phyloP scores from a whole-genome alignment of 2,888 invertebrate species.

The Miltochrista miniata region DNA sequence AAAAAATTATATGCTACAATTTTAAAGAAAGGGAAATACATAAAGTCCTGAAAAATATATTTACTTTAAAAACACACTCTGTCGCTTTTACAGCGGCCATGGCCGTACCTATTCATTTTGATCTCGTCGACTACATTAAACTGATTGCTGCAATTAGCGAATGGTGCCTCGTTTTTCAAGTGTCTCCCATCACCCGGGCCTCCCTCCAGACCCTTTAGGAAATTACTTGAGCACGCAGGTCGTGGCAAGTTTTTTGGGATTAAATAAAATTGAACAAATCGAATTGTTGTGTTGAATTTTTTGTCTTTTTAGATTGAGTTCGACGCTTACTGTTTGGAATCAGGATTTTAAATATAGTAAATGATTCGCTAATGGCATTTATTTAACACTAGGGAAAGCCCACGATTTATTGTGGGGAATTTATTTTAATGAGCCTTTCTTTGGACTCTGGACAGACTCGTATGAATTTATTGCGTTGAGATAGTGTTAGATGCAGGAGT shows the following conservation, averaged over 20 bases:
- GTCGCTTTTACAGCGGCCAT: conserved; percentile 65
- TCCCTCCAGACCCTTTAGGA: conserved; percentile 56
- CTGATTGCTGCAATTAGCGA: conserved; percentile 82
- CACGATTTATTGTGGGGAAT: no score
- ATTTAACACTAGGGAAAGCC: conserved; percentile 47
- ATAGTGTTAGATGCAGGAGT: no score
- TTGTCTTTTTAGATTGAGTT: conserved; percentile 64
- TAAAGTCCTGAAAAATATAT: conserved; percentile 24
- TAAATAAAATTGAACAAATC: conserved; percentile 78
- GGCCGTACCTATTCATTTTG: conserved; percentile 63
- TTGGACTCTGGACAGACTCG: no score
- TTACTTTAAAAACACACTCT: conserved; percentile 43
- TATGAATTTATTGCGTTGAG: no score
- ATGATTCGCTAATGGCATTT: conserved; percentile 68
- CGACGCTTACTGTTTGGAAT: no score
- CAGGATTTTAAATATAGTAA: conserved; percentile 68
- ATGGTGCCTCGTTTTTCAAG: conserved; percentile 81
- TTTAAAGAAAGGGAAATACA: no score
- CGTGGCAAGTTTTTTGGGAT: conserved; percentile 69
- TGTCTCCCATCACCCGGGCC: conserved; percentile 47
- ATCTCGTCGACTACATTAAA: conserved; percentile 80
- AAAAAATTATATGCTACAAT: no score
- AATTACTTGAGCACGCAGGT: conserved; percentile 77
- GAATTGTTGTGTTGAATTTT: conserved; percentile 74
- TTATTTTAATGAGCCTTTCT: no score